Evolutionary conservation across 2,888 invertebrate genomes (phyloP).

Genomic region (Diploptera punctata): DNA sequence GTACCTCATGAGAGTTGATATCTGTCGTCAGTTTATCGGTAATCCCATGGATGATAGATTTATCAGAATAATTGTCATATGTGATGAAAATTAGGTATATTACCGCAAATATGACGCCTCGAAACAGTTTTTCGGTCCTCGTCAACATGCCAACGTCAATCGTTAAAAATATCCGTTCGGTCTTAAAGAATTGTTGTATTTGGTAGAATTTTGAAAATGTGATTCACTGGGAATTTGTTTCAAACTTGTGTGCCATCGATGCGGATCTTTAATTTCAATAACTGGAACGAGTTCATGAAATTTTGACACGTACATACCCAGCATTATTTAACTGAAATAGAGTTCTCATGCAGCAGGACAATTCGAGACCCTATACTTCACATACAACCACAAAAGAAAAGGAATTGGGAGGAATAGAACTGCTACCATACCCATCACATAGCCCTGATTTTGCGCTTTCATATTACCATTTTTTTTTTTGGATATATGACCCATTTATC

Average conservation of each 20-base stretch:
- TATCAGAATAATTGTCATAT: not conserved
- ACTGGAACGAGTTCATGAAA: too few relatives aligned
- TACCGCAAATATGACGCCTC: not conserved
- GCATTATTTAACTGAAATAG: not conserved
- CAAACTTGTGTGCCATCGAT: not conserved
- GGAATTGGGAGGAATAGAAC: too few relatives aligned
- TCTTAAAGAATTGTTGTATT: not conserved
- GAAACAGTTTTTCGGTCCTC: not conserved
- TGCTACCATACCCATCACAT: too few relatives aligned
- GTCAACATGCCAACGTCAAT: not conserved
- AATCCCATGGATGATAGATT: too few relatives aligned
- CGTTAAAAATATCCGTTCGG: not conserved
- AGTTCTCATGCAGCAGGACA: not conserved
- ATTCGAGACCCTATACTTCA: not conserved
- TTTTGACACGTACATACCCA: not conserved
- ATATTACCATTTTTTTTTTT: not conserved
- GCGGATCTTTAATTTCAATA: not conserved
- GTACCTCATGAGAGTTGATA: too few relatives aligned
- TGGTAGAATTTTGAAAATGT: too few relatives aligned
- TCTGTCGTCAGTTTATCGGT: too few relatives aligned
- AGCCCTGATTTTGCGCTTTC: too few relatives aligned
- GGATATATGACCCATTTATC: too few relatives aligned
- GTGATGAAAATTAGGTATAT: not conserved
- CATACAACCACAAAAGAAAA: not conserved
- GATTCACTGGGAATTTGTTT: not conserved